phyloP scores from a whole-genome alignment of 1,140 invertebrate species.

The Drosophila albomicans region DNA sequence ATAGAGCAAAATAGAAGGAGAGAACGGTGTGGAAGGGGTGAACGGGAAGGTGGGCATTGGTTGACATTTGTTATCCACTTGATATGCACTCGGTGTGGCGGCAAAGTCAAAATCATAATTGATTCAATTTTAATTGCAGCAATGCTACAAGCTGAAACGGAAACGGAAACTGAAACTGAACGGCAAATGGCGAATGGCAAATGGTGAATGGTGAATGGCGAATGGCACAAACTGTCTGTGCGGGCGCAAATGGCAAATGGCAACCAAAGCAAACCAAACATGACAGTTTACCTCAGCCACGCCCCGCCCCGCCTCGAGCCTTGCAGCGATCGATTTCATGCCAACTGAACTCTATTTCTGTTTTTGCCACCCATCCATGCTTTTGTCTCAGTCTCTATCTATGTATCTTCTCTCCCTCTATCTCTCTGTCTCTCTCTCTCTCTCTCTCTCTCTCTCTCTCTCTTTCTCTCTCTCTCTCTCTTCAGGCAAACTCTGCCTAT shows the following conservation, averaged over 20 bases:
- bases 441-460: no score
- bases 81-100: constrained; percentile 57
- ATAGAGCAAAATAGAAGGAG: neutral
- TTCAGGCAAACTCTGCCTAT: neutral
- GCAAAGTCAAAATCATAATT: constrained; percentile 77
- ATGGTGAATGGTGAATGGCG: constrained; percentile 6
- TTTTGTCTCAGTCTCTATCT: neutral
- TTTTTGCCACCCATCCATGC: neutral
- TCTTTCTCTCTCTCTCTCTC: neutral
- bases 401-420: no score
- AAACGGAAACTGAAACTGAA: constrained; percentile 20
- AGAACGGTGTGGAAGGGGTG: neutral
- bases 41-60: neutral
- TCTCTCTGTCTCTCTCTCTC: neutral
- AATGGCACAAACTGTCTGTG: neutral
- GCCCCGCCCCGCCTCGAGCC: neutral
- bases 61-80: constrained; percentile 51
- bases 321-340: constrained; percentile 69
- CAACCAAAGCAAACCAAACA: constrained; percentile 43
- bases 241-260: constrained; percentile 7
- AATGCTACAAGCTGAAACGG: constrained; percentile 38
- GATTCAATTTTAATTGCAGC: constrained; percentile 79
- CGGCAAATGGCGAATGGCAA: constrained; percentile 1
- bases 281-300: constrained; percentile 33
- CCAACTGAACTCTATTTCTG: constrained; percentile 35